A percentile compares a stretch with the other conserved stretches of the same genome.
phyloP scores from a whole-genome alignment of 2,888 invertebrate genomes.

The Troglohyphantes excavatus region DNA sequence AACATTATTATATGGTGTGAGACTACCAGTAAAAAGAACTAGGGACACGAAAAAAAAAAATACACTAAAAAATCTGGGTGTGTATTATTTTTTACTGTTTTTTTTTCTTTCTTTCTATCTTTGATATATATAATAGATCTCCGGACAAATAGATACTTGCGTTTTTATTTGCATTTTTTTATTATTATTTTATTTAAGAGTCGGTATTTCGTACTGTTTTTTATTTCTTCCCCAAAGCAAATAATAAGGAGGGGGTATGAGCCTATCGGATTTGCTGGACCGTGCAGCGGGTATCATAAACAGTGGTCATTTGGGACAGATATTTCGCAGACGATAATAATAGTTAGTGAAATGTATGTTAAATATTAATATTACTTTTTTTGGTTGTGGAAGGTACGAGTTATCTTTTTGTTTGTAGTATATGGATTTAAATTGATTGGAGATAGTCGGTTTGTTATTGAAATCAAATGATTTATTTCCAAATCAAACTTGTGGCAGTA shows the following conservation, averaged over 20 bases:
- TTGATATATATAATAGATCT: conserved; percentile 30
- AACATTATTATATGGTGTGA: conserved; percentile 76
- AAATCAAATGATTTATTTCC: too few relatives aligned
- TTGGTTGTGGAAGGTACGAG: too few relatives aligned
- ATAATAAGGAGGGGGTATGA: conserved; percentile 17
- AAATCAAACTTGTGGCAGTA: too few relatives aligned
- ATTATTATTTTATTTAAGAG: conserved; percentile 7
- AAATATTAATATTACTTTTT: too few relatives aligned
- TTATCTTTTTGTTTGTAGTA: too few relatives aligned
- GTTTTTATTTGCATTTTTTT: background rate
- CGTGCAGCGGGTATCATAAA: background rate
- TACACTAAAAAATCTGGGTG: background rate
- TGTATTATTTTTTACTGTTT: background rate
- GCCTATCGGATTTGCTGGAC: conserved; percentile 12
- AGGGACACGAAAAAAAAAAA: background rate
- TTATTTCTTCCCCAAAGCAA: conserved; percentile 10
- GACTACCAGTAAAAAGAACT: conserved; percentile 40
- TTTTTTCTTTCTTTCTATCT: background rate
- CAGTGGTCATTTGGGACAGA: background rate
- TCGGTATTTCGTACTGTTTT: too few relatives aligned
- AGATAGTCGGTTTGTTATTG: too few relatives aligned
- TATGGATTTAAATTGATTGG: too few relatives aligned
- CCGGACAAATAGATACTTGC: background rate
- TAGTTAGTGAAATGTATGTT: too few relatives aligned
- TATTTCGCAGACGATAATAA: background rate